Percentiles rank a stretch among this genome's conserved stretches.
These are phyloP conservation scores for Seira ritae DNA, from an alignment of 2,888 invertebrate genomes.

Conservation along the genomic window DNA sequence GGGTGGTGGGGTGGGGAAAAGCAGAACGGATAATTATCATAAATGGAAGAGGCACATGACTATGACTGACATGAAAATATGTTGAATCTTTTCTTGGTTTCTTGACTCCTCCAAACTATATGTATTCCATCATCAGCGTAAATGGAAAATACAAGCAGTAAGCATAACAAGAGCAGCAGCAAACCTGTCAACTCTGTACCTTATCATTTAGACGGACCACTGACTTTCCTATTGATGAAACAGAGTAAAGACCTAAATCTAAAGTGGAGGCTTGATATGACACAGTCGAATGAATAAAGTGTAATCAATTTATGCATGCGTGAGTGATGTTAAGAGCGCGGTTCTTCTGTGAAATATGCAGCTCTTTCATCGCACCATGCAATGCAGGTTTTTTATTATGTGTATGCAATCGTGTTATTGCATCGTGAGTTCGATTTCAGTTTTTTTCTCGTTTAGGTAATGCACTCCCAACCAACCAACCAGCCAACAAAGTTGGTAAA, in stretches of 20 bases:
- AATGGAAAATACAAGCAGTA: background rate
- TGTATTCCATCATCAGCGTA: background rate
- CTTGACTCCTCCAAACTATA: too few relatives aligned
- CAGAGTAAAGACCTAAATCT: slow-evolving; percentile 1
- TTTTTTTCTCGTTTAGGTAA: background rate
- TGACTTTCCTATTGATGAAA: slow-evolving; percentile 26
- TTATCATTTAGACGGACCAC: slow-evolving; percentile 31
- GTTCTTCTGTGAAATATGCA: background rate
- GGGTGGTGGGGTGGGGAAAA: background rate
- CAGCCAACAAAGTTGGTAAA: too few relatives aligned
- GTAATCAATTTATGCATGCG: slow-evolving; percentile 46
- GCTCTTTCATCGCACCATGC: too few relatives aligned
- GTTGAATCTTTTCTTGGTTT: background rate
- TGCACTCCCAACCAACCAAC: too few relatives aligned
- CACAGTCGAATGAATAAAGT: slow-evolving; percentile 47
- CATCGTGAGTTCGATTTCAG: background rate
- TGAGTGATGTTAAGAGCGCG: slow-evolving; percentile 30
- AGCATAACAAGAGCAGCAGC: too few relatives aligned
- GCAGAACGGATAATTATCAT: background rate
- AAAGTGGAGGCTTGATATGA: slow-evolving; percentile 17
- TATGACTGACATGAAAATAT: background rate
- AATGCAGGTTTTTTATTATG: background rate
- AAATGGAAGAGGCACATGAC: background rate
- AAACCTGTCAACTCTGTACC: too few relatives aligned
- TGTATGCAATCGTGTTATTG: background rate